These are phyloP conservation scores for Mystacides longicornis DNA, from an alignment of 2,888 invertebrate species.

Conservation along the genomic window DNA sequence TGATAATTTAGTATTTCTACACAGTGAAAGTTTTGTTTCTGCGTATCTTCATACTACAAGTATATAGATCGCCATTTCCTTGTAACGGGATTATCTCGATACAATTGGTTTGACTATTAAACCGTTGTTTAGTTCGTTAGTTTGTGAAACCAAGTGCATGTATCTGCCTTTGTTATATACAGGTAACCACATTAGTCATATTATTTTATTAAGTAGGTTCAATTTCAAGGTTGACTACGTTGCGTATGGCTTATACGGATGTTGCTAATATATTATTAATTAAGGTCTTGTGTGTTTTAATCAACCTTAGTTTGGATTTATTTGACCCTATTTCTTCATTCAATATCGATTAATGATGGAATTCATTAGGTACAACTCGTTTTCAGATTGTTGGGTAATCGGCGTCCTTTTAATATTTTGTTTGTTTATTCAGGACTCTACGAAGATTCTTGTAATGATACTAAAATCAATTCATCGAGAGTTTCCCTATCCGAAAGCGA, in stretches of 20 bases:
- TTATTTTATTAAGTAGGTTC: background rate
- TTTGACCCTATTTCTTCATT: background rate
- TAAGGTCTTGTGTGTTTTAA: slow-evolving; percentile 37
- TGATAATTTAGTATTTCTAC: slow-evolving; percentile 9
- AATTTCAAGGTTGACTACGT: background rate
- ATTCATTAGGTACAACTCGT: background rate
- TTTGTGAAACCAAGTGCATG: slow-evolving; percentile 52
- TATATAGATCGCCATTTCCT: slow-evolving; percentile 43
- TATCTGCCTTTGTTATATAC: slow-evolving; percentile 51
- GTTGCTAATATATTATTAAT: background rate
- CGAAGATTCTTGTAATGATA: slow-evolving; percentile 51
- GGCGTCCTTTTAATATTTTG: background rate
- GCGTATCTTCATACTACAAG: slow-evolving; percentile 19
- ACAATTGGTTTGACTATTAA: slow-evolving; percentile 40
- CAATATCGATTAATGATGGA: background rate
- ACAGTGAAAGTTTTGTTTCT: slow-evolving; percentile 29
- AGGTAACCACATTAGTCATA: slow-evolving; percentile 32
- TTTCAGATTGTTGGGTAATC: background rate
- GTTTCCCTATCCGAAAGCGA: slow-evolving; percentile 45
- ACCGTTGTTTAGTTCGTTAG: slow-evolving; percentile 45
- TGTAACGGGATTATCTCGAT: slow-evolving; percentile 50
- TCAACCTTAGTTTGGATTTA: too few relatives aligned
- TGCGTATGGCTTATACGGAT: background rate
- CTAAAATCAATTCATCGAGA: slow-evolving; percentile 47
- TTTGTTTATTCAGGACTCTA: slow-evolving; percentile 48